These are phyloP conservation scores for Drepana falcataria DNA, from an alignment of 2,888 invertebrate genomes.

Conservation along the genomic window DNA sequence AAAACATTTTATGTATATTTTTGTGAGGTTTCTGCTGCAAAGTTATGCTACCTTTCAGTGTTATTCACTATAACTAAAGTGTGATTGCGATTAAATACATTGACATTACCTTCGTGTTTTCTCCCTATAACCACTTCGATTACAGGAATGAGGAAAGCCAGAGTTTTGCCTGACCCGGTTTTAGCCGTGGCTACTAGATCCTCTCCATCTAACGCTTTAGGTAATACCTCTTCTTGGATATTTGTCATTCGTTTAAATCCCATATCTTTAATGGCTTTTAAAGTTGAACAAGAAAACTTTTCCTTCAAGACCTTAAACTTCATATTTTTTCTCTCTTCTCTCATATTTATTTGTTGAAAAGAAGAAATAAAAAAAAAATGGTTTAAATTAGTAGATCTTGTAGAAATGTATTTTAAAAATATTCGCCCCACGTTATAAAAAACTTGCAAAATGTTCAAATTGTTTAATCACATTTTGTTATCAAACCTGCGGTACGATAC, in stretches of 20 bases:
- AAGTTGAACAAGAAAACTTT: slow-evolving; percentile 84
- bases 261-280: slow-evolving; percentile 89
- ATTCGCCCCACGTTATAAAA: too few species aligned
- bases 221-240: slow-evolving; percentile 93
- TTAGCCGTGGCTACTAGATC: slow-evolving; percentile 97
- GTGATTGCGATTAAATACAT: background rate
- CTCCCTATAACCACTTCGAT: slow-evolving; percentile 85
- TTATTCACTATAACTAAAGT: too few species aligned
- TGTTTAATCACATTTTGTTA: too few species aligned
- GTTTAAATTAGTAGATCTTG: too few species aligned
- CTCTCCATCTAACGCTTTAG: slow-evolving; percentile 90
- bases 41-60: too few species aligned
- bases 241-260: slow-evolving; percentile 95
- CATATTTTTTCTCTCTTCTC: slow-evolving; percentile 24
- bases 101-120: background rate
- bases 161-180: slow-evolving; percentile 97
- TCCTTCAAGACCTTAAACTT: slow-evolving; percentile 78
- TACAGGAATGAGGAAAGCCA: slow-evolving; percentile 96
- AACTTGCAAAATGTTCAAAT: too few species aligned
- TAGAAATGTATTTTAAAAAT: too few species aligned
- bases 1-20: slow-evolving; percentile 15
- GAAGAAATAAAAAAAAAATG: too few species aligned
- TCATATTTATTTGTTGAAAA: slow-evolving; percentile 22
- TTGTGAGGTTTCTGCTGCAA: too few species aligned
- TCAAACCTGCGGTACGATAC: too few species aligned